These are phyloP conservation scores for Mythimna loreyi DNA, from an alignment of 2,888 invertebrate genomes.

Conservation along the genomic window DNA sequence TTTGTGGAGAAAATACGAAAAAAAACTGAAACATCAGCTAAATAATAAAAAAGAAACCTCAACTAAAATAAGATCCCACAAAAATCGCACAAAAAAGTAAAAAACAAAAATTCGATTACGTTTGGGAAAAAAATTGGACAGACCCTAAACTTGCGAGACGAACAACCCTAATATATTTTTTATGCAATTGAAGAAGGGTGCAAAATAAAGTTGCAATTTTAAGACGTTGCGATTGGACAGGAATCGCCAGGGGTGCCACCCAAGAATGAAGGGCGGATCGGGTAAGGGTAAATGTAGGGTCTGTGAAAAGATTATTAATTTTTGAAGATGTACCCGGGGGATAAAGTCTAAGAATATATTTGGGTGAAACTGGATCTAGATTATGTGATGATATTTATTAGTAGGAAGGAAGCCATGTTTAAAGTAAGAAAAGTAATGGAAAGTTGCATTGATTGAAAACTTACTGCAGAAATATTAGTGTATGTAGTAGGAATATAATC, in stretches of 20 bases:
- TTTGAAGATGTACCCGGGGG: conserved; percentile 51
- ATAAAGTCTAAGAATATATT: conserved; percentile 44
- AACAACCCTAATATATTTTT: conserved; percentile 80
- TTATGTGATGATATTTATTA: conserved; percentile 28
- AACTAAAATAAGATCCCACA: conserved; percentile 61
- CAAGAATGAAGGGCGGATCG: conserved; percentile 73
- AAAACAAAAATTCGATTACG: conserved; percentile 65
- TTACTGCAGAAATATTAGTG: no score
- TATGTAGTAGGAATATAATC: no score
- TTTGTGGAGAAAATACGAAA: conserved; percentile 31
- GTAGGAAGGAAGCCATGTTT: conserved; percentile 5
- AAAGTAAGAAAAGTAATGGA: background rate
- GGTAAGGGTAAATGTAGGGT: conserved; percentile 53
- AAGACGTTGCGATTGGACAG: conserved; percentile 78
- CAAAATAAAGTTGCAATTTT: conserved; percentile 80
- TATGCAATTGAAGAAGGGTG: conserved; percentile 76
- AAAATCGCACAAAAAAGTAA: conserved; percentile 64
- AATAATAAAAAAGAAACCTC: conserved; percentile 48
- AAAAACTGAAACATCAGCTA: conserved; percentile 32
- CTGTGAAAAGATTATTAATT: conserved; percentile 61
- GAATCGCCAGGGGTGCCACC: conserved; percentile 77
- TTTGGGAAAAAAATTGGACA: conserved; percentile 66
- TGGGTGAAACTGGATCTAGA: conserved; percentile 44
- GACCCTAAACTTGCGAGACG: conserved; percentile 69
- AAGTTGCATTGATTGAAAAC: background rate